Evolutionary conservation across 2,797 vertebrate species (phyloP).

Genomic region (Tenualosa thibaudeaui): DNA sequence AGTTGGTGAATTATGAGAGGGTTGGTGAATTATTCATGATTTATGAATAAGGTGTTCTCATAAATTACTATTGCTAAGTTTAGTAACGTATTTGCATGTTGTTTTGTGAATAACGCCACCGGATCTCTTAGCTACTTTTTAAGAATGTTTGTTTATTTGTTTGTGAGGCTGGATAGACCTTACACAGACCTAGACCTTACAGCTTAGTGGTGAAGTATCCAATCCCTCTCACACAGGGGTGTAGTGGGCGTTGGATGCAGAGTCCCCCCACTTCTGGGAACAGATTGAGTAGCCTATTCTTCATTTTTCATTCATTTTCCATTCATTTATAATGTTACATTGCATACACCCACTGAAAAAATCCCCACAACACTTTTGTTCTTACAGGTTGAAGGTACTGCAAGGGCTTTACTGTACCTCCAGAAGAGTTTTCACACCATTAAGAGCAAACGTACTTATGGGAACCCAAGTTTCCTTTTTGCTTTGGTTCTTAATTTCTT

Average conservation of each 20-base stretch:
- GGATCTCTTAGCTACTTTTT: neutral
- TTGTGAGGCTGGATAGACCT: neutral
- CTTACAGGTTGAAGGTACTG: neutral
- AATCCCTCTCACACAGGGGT: too few relatives aligned
- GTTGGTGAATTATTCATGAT: slow-evolving; percentile 6
- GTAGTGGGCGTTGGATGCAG: too few relatives aligned
- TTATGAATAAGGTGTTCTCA: slow-evolving; percentile 13
- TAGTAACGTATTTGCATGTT: slow-evolving; percentile 17
- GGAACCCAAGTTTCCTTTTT: neutral
- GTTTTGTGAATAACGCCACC: slow-evolving; percentile 7
- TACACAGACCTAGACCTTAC: neutral
- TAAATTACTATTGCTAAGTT: slow-evolving; percentile 12
- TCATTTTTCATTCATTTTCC: too few relatives aligned
- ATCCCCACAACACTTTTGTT: too few relatives aligned
- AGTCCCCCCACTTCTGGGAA: too few relatives aligned
- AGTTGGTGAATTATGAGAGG: neutral
- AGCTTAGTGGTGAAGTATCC: neutral
- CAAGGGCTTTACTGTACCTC: neutral
- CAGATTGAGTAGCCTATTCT: too few relatives aligned
- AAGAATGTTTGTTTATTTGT: neutral
- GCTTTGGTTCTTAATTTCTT: slow-evolving; percentile 19
- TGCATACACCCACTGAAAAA: too few relatives aligned
- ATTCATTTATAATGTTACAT: too few relatives aligned
- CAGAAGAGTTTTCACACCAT: neutral
- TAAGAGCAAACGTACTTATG: neutral